These are phyloP conservation scores for Menura novaehollandiae DNA, from an alignment of 2,113 vertebrate species.

Conservation along the genomic window DNA sequence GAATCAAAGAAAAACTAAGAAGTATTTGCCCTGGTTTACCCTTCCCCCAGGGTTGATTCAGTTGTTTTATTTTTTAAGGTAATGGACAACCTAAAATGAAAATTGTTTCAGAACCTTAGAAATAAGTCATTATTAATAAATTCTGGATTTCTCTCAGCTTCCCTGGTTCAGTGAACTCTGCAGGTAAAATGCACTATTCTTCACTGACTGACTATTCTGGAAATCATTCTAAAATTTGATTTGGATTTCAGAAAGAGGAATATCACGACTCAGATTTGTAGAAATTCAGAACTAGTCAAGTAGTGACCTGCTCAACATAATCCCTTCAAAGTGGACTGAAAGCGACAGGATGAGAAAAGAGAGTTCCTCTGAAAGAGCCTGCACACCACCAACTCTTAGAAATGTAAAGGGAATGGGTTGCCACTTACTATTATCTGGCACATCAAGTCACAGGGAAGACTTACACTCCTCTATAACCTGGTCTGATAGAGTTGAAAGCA, in stretches of 20 bases:
- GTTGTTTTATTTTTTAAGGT: background rate
- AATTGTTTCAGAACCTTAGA: background rate
- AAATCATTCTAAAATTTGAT: background rate
- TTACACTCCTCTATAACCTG: background rate
- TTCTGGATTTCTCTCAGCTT: background rate
- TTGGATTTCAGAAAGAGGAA: background rate
- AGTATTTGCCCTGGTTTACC: background rate
- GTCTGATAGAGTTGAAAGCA: constrained; percentile 13
- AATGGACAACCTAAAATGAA: background rate
- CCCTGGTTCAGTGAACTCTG: background rate
- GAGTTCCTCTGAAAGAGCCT: background rate
- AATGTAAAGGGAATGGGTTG: background rate
- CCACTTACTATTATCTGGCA: background rate
- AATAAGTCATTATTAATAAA: background rate
- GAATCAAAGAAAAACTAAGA: background rate
- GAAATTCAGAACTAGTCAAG: background rate
- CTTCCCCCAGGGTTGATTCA: background rate
- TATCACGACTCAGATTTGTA: background rate
- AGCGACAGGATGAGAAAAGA: background rate
- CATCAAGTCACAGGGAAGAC: constrained; percentile 5
- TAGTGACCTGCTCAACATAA: background rate
- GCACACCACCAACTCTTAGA: background rate
- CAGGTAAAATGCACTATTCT: background rate
- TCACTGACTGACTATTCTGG: background rate
- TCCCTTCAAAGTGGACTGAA: background rate